Evolutionary conservation across 2,888 invertebrate species (phyloP).

Genomic region (Melipona beecheii): DNA sequence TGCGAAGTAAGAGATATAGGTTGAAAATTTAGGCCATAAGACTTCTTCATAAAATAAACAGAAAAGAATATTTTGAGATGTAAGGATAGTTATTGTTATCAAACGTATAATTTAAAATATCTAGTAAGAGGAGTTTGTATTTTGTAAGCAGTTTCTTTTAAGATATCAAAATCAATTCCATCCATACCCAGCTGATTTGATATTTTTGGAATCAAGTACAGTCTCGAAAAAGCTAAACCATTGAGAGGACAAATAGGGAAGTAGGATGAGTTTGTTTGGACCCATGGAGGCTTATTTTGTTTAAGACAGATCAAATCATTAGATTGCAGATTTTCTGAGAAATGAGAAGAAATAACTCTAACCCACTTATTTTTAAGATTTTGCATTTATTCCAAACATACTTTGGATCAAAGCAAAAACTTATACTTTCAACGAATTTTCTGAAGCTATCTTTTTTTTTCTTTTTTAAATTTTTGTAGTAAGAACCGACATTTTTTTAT

Average conservation of each 20-base stretch:
- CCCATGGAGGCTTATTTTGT: no score
- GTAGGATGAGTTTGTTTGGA: no score
- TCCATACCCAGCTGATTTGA: no score
- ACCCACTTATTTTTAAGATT: slow-evolving; percentile 18
- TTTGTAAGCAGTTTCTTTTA: no score
- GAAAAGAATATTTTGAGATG: slow-evolving; percentile 2
- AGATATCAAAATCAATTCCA: no score
- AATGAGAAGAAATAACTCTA: no score
- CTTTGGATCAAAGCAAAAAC: neutral
- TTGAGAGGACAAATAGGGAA: no score
- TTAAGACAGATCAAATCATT: no score
- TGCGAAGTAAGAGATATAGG: neutral
- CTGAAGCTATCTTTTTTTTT: neutral
- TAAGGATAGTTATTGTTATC: neutral
- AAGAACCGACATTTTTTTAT: neutral
- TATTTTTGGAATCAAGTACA: no score
- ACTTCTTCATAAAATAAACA: slow-evolving; percentile 13
- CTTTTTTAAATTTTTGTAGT: neutral
- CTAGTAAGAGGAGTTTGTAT: neutral
- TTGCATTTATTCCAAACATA: slow-evolving; percentile 14
- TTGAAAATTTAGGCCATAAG: neutral
- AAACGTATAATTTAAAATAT: neutral
- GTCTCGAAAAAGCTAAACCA: no score
- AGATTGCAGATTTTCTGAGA: no score
- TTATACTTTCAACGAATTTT: neutral